Conservation (phyloP, 2,888 invertebrate species). For the Agrilus cyanescens region DNA sequence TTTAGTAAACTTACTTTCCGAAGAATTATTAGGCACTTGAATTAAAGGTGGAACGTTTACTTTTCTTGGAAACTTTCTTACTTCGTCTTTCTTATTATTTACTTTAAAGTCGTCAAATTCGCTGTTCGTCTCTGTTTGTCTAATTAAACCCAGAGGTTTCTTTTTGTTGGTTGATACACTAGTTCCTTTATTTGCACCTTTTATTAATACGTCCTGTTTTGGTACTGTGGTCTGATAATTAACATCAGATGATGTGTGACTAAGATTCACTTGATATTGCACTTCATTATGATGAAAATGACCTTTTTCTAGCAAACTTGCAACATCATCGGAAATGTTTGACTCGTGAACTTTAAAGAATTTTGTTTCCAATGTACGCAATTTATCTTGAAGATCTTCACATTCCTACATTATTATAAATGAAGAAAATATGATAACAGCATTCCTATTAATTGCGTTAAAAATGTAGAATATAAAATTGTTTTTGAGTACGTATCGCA, state of each 20-base stretch:
- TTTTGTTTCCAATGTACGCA: constrained; percentile 5
- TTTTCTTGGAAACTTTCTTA: not conserved
- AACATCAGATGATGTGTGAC: not conserved
- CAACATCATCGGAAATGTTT: no score
- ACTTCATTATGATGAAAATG: no score
- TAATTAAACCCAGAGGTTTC: not conserved
- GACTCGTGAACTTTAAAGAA: not conserved
- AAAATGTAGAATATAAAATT: no score
- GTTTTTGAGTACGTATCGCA: no score
- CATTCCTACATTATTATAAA: no score
- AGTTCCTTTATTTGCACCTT: no score
- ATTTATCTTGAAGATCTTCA: not conserved
- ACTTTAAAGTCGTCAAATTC: not conserved
- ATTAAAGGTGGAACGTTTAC: constrained; percentile 1
- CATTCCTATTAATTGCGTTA: no score
- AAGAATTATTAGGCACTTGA: not conserved
- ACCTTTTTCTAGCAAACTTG: no score
- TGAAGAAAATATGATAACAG: no score
- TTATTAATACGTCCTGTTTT: no score
- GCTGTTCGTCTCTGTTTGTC: not conserved
- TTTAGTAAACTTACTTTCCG: not conserved
- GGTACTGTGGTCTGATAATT: no score
- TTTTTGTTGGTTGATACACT: not conserved
- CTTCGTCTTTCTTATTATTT: not conserved
- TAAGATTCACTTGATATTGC: not conserved